Evolutionary conservation across 2,797 vertebrate species (phyloP), one percentile per base, ranked within the genome.

Genomic region (Enteromius viviparus): DNA sequence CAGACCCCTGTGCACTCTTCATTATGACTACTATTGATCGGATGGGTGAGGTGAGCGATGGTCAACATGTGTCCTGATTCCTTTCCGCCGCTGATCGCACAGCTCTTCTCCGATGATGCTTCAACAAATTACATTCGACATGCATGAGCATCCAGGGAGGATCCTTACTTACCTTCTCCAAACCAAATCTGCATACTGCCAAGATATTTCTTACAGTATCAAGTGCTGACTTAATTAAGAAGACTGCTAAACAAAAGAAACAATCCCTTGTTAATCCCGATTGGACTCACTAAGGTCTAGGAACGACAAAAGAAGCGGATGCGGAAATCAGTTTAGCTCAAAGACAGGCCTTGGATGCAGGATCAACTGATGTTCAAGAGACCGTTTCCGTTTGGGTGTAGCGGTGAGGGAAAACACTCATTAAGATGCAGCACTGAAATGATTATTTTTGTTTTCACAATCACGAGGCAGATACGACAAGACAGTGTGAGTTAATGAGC

Each of bases 181-280:
- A 94, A 93, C 92, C 91, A 92, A 93, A 95, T 94, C 91, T 92
- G 91, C 89, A 91, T 94, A 93, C 93, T 92, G 92, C 91, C 89
- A 89, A 92, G 91, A 91, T 92, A 90, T 91, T 93, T 72, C 87
- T 40, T 62, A 26, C 15, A 23, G 88, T 79, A 93, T 92, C 91
- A 91, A 92, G 91, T 90, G 90, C 88, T 87, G 86, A 82, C 91
- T 92, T 93, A 95, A 94, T 90, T 91, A 89, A 93, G 91, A 91
- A 89, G 80, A 84, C 58, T 78, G 76, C 85, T 88, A 84, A 76
- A 87, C 86, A 88, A 84, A 89, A 86, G 78, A 83, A 90, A 89
- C 68, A 71, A 84, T 77, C 70, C 80, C 85, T 87, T 90, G 26
- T 82, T 80, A 86, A 85, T 49, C 37, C 34, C 76, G 65, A 62